Evolutionary conservation across 2,888 invertebrate genomes (phyloP).

Genomic region (Aphidius colemani): DNA sequence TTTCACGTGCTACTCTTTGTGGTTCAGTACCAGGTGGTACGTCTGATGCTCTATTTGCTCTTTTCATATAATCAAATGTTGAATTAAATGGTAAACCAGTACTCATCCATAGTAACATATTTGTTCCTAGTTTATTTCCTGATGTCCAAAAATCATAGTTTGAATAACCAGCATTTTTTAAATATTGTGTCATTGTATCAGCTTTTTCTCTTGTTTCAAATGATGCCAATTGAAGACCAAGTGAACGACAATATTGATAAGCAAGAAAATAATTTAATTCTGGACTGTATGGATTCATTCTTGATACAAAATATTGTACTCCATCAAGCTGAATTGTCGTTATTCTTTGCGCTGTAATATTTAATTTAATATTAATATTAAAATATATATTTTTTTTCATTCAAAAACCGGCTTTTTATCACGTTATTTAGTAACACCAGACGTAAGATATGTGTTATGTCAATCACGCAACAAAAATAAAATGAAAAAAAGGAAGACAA

Average conservation of each 20-base stretch:
- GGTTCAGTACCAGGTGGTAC: constrained; percentile 76
- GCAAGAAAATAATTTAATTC: constrained; percentile 85
- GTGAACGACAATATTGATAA: constrained; percentile 85
- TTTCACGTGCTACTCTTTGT: constrained; percentile 77
- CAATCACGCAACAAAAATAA: too few relatives aligned
- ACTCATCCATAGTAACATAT: constrained; percentile 90
- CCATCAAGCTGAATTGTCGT: constrained; percentile 85
- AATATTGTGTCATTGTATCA: constrained; percentile 80
- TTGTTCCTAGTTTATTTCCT: constrained; percentile 83
- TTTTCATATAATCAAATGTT: constrained; percentile 83
- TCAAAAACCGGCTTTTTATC: neutral
- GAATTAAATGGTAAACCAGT: constrained; percentile 85
- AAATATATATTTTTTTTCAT: neutral
- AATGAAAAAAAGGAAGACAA: too few relatives aligned
- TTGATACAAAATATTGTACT: constrained; percentile 82
- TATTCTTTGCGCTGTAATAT: constrained; percentile 78
- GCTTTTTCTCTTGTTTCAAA: constrained; percentile 88
- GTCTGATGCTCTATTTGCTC: constrained; percentile 64
- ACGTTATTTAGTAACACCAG: too few relatives aligned
- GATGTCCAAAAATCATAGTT: constrained; percentile 89
- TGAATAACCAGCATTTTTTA: constrained; percentile 81
- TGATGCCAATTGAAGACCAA: constrained; percentile 82
- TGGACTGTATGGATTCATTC: constrained; percentile 86
- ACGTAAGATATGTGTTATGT: too few relatives aligned
- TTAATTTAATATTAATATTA: neutral